phyloP scores from a whole-genome alignment of 2,113 vertebrate species.

The Ibidorhyncha struthersii region DNA sequence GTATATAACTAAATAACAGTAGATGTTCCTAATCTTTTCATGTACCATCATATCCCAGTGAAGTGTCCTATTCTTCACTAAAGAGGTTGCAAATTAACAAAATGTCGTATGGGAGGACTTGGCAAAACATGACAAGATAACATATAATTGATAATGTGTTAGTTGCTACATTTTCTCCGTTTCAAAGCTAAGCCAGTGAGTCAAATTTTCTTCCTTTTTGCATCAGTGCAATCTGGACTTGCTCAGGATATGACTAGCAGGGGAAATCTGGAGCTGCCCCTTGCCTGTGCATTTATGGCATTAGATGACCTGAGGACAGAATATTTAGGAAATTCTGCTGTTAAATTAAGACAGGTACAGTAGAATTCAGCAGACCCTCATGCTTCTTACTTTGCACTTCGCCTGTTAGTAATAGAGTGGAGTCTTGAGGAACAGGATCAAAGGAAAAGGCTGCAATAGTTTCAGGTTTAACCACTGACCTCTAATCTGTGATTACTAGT shows the following conservation, averaged over 20 bases:
- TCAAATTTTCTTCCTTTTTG: not conserved
- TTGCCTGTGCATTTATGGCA: not conserved
- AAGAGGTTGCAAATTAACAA: constrained; percentile 25
- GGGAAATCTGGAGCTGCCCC: constrained; percentile 13
- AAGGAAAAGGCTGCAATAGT: not conserved
- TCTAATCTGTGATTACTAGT: constrained; percentile 29
- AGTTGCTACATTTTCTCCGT: not conserved
- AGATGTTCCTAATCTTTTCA: not conserved
- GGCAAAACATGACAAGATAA: constrained; percentile 1
- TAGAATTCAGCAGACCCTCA: not conserved
- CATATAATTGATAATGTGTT: not conserved
- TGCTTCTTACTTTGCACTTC: not conserved
- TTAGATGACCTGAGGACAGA: not conserved
- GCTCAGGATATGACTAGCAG: not conserved
- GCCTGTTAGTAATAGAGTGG: not conserved
- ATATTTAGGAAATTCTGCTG: not conserved
- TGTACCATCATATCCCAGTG: constrained; percentile 10
- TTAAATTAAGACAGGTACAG: not conserved
- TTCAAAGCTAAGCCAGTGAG: not conserved
- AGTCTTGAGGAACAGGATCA: constrained; percentile 25
- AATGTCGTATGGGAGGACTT: not conserved
- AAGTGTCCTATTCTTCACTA: constrained; percentile 39
- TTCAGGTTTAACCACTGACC: constrained; percentile 43
- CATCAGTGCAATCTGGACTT: not conserved
- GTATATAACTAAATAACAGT: not conserved